Evolutionary conservation across 2,888 invertebrate genomes (phyloP).

Genomic region (Hoplodrina ambigua): DNA sequence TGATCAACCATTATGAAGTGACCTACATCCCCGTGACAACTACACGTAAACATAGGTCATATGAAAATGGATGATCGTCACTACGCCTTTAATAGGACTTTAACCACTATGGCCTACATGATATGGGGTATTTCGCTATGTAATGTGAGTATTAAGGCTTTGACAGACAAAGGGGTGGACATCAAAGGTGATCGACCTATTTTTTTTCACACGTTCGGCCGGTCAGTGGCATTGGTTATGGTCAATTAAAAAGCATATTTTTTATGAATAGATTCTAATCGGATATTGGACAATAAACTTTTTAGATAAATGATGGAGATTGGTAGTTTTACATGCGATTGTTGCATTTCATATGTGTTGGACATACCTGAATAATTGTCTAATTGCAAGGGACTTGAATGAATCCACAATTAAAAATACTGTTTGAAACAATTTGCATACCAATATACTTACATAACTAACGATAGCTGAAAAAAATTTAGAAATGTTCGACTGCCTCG

Average conservation of each 20-base stretch:
- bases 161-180: conserved; percentile 63
- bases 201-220: conserved; percentile 54
- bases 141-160: conserved; percentile 35
- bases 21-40: conserved; percentile 53
- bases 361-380: too few relatives aligned
- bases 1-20: conserved; percentile 62
- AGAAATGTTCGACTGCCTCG: too few relatives aligned
- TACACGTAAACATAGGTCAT: conserved; percentile 52
- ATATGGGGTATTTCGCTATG: conserved; percentile 58
- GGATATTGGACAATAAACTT: conserved; percentile 26
- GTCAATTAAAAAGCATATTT: conserved; percentile 42
- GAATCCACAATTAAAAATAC: too few relatives aligned
- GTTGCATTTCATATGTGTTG: not conserved
- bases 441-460: too few relatives aligned
- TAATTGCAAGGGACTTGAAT: too few relatives aligned
- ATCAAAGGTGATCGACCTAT: conserved; percentile 74
- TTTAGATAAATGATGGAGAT: conserved; percentile 46
- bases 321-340: conserved; percentile 14
- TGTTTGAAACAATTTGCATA: too few relatives aligned
- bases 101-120: conserved; percentile 55
- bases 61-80: conserved; percentile 51
- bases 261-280: conserved; percentile 29
- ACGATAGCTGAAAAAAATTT: too few relatives aligned
- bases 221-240: conserved; percentile 60
- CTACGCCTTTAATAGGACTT: conserved; percentile 56